These are phyloP conservation scores for Lepeophtheirus salmonis DNA, from an alignment of 1,140 invertebrate species.

Conservation along the genomic window DNA sequence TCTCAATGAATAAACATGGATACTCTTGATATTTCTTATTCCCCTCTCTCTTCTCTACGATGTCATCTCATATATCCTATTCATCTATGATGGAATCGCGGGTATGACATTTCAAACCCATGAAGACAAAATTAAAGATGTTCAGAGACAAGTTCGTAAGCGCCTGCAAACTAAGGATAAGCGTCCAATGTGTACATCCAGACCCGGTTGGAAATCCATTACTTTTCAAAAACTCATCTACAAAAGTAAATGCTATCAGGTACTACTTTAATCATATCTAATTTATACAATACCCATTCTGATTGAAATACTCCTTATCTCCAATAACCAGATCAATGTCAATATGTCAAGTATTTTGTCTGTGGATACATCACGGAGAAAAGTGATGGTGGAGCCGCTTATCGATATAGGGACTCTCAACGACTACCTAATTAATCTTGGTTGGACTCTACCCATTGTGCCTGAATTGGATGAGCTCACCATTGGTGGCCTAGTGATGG, in stretches of 20 bases:
- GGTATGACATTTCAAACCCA: background rate
- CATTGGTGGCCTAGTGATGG: conserved; percentile 38
- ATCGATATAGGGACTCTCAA: conserved; percentile 61
- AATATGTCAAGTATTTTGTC: conserved; percentile 55
- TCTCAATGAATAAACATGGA: background rate
- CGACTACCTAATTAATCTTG: conserved; percentile 41
- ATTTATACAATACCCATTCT: too few relatives aligned
- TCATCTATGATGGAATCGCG: background rate
- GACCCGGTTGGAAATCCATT: conserved; percentile 57
- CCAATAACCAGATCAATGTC: conserved; percentile 46
- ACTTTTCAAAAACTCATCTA: conserved; percentile 47
- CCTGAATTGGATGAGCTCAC: conserved; percentile 62
- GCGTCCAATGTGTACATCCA: conserved; percentile 44
- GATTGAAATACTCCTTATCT: too few relatives aligned
- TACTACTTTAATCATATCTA: too few relatives aligned
- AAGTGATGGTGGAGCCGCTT: conserved; percentile 50
- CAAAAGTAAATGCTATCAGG: conserved; percentile 45
- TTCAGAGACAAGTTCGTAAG: conserved; percentile 34
- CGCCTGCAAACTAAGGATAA: conserved; percentile 40
- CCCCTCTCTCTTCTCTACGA: background rate
- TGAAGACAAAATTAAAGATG: conserved; percentile 3
- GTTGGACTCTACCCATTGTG: conserved; percentile 49
- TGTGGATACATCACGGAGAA: conserved; percentile 41
- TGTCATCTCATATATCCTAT: background rate
- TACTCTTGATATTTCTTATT: background rate